Evolutionary conservation across 2,113 vertebrate genomes (phyloP).

Genomic region (Paedocypris sp.): DNA sequence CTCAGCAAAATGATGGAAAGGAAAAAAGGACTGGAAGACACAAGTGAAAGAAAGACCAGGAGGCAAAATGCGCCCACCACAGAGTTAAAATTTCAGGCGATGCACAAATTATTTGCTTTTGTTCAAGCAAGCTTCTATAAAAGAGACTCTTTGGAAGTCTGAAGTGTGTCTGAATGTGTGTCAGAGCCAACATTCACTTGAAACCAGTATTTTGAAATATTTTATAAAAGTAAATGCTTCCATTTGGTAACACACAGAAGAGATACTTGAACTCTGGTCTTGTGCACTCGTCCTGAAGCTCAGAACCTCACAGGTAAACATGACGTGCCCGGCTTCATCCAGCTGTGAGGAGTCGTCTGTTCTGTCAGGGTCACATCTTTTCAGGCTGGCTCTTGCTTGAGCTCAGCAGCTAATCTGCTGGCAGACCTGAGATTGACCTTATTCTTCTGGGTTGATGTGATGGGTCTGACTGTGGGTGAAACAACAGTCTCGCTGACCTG

Average conservation of each 20-base stretch:
- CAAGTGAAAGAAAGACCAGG: slow-evolving; percentile 29
- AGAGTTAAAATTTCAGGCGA: slow-evolving; percentile 4
- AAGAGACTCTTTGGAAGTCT: no score
- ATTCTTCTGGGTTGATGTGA: slow-evolving; percentile 31
- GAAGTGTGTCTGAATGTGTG: no score
- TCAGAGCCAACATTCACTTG: no score
- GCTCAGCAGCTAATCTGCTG: slow-evolving; percentile 21
- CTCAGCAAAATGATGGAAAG: slow-evolving; percentile 54
- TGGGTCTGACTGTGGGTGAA: slow-evolving; percentile 5
- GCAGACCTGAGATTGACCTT: slow-evolving; percentile 27
- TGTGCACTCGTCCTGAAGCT: not conserved
- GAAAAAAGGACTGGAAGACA: slow-evolving; percentile 20
- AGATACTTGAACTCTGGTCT: slow-evolving; percentile 6
- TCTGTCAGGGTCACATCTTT: not conserved
- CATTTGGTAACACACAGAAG: not conserved
- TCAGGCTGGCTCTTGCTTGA: slow-evolving; percentile 13
- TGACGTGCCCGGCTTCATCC: not conserved
- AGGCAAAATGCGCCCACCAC: slow-evolving; percentile 31
- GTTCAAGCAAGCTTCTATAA: no score
- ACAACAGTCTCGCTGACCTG: slow-evolving; percentile 29
- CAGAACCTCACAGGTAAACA: slow-evolving; percentile 7
- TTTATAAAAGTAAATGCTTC: not conserved
- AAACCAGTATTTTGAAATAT: not conserved
- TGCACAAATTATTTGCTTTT: not conserved
- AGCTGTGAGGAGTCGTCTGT: not conserved